Base-by-base conservation (phyloP, 2,888 invertebrate genomes). In the Schizaphis graminum region DNA sequence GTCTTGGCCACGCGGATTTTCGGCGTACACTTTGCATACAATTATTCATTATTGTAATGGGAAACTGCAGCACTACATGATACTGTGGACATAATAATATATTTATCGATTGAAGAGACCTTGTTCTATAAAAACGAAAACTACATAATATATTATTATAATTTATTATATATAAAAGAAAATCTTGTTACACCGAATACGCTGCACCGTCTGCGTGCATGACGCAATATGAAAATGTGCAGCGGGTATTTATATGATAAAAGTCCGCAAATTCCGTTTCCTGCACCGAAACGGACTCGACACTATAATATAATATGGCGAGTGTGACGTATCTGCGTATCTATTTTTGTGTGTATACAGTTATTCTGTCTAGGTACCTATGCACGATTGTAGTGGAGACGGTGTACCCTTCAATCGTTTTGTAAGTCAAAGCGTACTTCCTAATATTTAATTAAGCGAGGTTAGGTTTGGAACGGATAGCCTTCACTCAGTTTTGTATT, bases 91-190 rank as follows among this genome's bases (percentile, higher is more conserved):
- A 0, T 87, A 87, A 47, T 87, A 87, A 10, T 49, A 47, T 53
- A 84, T 24, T 56, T 89, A 56, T 89, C n/a, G 89, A 89, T 24
- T 56, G 89, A 89, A 89, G 93, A 89, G 93, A 93, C 93, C 93
- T 93, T 93, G 93, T 93, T 93, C 92, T 87, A 92, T 87, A 86
- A 92, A 91, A 92, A 87, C 24, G 16, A 44, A 28, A 41, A 86
- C 21, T 16, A 56, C 85, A 57, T 35, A 41, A 56, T 49, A 49
- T 77, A 41, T 67, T n/a, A 86, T 67, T n/a, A 28, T 67, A n/a
- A 67, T 67, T 67, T 67, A 67, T 67, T 35, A 53, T 24, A 47
- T 41, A 67, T 61, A 92, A 92, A 89, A 92, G 88, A 88, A 92
- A 88, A 88, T 88, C 88, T 21, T 11, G 56, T 57, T n/a, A 56